Evolutionary conservation across 1,140 invertebrate species (phyloP), one percentile per base, ranked within the genome.

Genomic region (Leptinotarsa texana): DNA sequence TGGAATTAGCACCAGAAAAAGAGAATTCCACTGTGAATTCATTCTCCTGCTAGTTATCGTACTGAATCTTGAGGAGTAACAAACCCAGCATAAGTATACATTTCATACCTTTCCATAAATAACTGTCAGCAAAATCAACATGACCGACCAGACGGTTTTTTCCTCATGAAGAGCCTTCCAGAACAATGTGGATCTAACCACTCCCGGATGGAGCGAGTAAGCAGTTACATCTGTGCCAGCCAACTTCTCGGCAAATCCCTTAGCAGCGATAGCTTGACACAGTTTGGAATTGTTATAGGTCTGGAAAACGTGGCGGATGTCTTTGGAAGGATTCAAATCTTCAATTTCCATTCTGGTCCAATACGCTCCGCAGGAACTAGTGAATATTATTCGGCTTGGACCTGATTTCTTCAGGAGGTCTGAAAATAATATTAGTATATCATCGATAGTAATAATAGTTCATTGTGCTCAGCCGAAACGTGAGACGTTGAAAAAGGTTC

Each of bases 231-330:
- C 49, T 21, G 77, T 86, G 87, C 89, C 88, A 87, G 88, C 83
- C 22, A 93, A 78, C 75, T 87, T 85, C 65, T 85, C 83, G 42
- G 87, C 85, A 21, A 94, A 85, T 83, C 92, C 90, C n/a, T 85
- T 87, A 0, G 88, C 89, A 75, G 93, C 93, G 1, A 93, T 84
- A 17, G 91, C 81, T 73, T 92, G 89, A 5, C 92, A 91, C 62
- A 94, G 79, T 86, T 94, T 90, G 47, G 87, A 87, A 72, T 79
- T 80, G 69, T 69, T 73, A 71, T 86, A 86, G 17, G 27, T 22
- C 63, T 65, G 63, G 63, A 24, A 33, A 65, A 76, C 61, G 13
- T 73, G 24, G 3, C 21, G 66, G 27, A 73, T 63, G 3, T 61
- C 61, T 27, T 61, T 17, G 21, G 51, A 5, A 17, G 69, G 69